Base-by-base conservation (phyloP, 2,888 invertebrate genomes). In the Tinea semifulvella region DNA sequence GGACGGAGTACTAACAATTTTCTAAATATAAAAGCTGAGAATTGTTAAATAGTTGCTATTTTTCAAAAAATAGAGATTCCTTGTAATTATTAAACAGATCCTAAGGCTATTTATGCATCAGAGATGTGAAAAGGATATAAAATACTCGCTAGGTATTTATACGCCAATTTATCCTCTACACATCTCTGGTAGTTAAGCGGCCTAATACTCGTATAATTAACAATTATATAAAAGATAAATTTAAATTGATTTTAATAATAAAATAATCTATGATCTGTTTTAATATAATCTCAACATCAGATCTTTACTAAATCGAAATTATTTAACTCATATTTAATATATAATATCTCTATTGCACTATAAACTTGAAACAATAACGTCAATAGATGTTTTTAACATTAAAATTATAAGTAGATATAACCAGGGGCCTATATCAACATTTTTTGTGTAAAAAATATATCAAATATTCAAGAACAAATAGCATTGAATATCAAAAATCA, bases 281-380 rank as follows among this genome's bases (percentile, higher is more conserved):
- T 6, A 19, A 63, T 66, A 65, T 75, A 79, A 79, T 79, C 79
- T 79, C 79, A 77, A 67, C 65, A 66, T 79, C 79, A 79, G 77
- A 75, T 79, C 76, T 75, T 25, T 10, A 7, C 6, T 25, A 25
- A 7, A 25, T 25, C 25, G 6, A 7, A 7, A 25, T 10, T 25
- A 25, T 7, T 25, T 25, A 25, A 25, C 6, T 25, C n/a, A 25
- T 25, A 25, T 25, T 7, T n/a, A n/a, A n/a, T n/a, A n/a, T 7
- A 31, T 31, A 22, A 31, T 31, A 31, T 31, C 4, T 31, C 8
- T 31, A 31, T 31, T 31, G 8, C 31, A 31, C 13, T 31, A 31
- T 7, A 31, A 11, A n/a, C 4, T 11, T 31, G 8, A 8, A 7
- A 8, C 5, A 7, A 22, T 22, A 22, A 22, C 25, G 5, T 22